A percentile compares a stretch with the other conserved stretches of the same genome.
Evolutionary conservation across 1,140 invertebrate genomes (phyloP).

Genomic region (Prorops nasuta): DNA sequence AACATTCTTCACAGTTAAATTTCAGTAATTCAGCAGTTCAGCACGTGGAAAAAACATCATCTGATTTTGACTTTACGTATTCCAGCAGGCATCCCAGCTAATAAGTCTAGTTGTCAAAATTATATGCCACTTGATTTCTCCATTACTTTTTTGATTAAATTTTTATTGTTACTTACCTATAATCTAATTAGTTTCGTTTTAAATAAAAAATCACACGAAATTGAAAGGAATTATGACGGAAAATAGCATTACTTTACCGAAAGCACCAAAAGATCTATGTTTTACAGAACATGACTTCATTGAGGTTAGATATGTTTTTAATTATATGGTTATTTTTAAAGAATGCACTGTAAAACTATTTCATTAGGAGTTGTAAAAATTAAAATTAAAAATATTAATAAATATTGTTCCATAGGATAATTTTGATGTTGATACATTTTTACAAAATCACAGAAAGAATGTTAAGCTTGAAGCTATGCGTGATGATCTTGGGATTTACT

Average conservation of each 20-base stretch:
- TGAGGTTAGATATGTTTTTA: conserved; percentile 31
- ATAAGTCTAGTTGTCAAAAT: no score
- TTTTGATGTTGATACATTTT: conserved; percentile 89
- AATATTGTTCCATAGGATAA: conserved; percentile 60
- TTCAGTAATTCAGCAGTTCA: no score
- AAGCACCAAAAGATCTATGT: conserved; percentile 49
- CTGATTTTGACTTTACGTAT: no score
- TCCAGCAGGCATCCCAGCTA: no score
- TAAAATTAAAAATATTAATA: not conserved
- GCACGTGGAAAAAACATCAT: no score
- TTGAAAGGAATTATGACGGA: conserved; percentile 47
- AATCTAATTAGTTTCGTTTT: no score
- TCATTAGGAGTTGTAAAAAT: not conserved
- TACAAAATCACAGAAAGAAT: conserved; percentile 79
- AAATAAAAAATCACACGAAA: no score
- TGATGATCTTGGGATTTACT: conserved; percentile 85
- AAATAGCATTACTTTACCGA: conserved; percentile 41
- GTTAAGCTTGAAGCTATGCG: conserved; percentile 82
- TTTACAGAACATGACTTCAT: conserved; percentile 50
- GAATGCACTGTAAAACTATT: not conserved
- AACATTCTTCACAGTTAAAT: no score
- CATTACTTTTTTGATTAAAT: no score
- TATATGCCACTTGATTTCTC: no score
- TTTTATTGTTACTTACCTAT: no score
- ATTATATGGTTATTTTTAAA: not conserved